Conservation (phyloP, 2,888 invertebrate species). For the Cartodere bifasciata region DNA sequence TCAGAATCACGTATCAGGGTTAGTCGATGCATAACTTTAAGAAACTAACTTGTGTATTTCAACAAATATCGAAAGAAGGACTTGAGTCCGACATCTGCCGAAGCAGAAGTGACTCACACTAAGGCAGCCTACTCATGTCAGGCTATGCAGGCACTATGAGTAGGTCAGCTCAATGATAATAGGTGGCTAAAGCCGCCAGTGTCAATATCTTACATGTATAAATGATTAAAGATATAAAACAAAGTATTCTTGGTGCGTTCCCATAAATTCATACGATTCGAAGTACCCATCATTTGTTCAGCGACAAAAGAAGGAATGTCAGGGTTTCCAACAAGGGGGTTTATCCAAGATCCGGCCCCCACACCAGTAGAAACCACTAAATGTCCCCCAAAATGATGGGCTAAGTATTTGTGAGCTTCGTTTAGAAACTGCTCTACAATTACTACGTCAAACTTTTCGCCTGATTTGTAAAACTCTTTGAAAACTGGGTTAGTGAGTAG, state of each 20-base stretch:
- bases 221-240: constrained; percentile 6
- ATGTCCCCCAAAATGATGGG: constrained; percentile 26
- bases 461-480: constrained; percentile 23
- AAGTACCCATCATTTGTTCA: constrained; percentile 10
- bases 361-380: constrained; percentile 29
- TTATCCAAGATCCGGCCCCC: constrained; percentile 33
- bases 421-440: constrained; percentile 36
- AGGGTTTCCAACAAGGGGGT: constrained; percentile 36
- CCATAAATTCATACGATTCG: constrained; percentile 35
- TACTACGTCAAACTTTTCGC: constrained; percentile 29
- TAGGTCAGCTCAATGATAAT: too few relatives aligned
- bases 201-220: too few relatives aligned
- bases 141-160: too few relatives aligned
- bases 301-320: constrained; percentile 30
- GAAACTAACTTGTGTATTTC: too few relatives aligned
- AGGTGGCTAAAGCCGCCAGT: too few relatives aligned
- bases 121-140: too few relatives aligned
- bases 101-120: too few relatives aligned
- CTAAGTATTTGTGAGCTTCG: constrained; percentile 34
- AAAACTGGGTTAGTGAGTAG: constrained; percentile 28
- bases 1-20: too few relatives aligned
- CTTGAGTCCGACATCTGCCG: too few relatives aligned
- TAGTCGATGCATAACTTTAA: too few relatives aligned
- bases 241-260: constrained; percentile 39
- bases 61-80: too few relatives aligned